Conservation (phyloP, 2,888 invertebrate species). For the Bellardia bayeri region DNA sequence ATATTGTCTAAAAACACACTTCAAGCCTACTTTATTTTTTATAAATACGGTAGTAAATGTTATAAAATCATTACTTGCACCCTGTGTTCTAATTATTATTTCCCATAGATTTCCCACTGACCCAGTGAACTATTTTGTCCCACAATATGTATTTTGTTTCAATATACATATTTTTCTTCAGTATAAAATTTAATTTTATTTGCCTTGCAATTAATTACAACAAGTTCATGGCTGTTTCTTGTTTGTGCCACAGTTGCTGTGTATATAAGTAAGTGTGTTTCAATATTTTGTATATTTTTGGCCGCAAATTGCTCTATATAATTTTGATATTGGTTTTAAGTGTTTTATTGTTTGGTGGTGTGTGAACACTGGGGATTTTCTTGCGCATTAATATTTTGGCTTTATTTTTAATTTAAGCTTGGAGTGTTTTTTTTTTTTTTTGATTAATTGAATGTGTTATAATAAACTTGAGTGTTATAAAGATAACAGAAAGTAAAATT, state of each 20-base stretch:
- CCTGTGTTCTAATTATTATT: no score
- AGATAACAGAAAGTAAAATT: no score
- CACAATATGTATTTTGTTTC: neutral
- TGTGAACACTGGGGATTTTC: slow-evolving; percentile 11
- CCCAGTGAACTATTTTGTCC: no score
- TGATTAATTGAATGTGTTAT: neutral
- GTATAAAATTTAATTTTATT: slow-evolving; percentile 15
- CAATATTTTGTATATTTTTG: slow-evolving; percentile 15
- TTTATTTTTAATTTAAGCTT: neutral
- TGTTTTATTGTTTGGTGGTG: slow-evolving; percentile 53
- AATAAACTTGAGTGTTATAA: neutral
- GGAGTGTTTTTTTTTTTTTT: neutral
- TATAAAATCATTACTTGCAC: no score
- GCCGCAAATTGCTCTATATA: slow-evolving; percentile 43
- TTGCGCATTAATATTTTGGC: neutral
- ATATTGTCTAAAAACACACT: no score
- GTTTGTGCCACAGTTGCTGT: neutral
- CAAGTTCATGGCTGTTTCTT: slow-evolving; percentile 43
- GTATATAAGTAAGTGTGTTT: neutral
- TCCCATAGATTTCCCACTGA: no score
- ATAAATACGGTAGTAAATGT: no score
- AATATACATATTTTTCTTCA: neutral
- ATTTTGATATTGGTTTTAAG: slow-evolving; percentile 42
- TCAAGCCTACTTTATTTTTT: no score
- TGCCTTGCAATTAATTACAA: slow-evolving; percentile 21